Base-by-base conservation (phyloP, 2,888 invertebrate genomes). In the Artemia sinica region DNA sequence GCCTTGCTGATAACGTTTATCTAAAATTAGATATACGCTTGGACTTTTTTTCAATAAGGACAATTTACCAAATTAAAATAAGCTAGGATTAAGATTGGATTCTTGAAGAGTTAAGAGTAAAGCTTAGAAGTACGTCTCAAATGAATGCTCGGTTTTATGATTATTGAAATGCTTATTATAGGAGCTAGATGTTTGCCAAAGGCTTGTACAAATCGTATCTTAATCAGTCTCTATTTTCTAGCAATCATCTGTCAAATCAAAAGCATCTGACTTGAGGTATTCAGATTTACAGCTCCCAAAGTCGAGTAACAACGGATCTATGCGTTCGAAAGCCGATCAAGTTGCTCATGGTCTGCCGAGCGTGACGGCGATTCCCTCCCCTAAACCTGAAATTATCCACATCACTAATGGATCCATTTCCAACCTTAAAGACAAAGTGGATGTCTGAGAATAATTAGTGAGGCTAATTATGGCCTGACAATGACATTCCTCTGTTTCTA, bases 221-320 rank as follows among this genome's bases (percentile, higher is more conserved):
- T 58, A 58, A 58, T 58, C 28, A n/a, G n/a, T 58, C 63, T 58
- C 28, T 58, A n/a, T 28, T 28, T 58, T 58, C 8, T 28, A 58
- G 63, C 63, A 58, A 10, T 58, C 63, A 58, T 58, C 63, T 58
- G 63, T 58, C 63, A 58, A 58, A 58, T 58, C 63, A 8, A 58
- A 28, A 28, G 63, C 63, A n/a, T 58, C 63, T 72, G 75, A 76
- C 71, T 75, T 77, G 70, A 74, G 76, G 66, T 77, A 77, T 72
- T 75, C 76, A 49, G 77, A 77, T 71, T 75, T 77, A 49, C 77
- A 77, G 72, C 74, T 77, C 68, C 76, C 76, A 28, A 76, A 75
- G 69, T 74, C 76, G 50, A 76, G 76, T 72, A 77, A 77, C 71
- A 75, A 76, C 72, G 76, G 75, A 49, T 75, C 75, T 18, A 76